Percentiles rank a stretch among this genome's conserved stretches.
Conservation (phyloP, 1,140 invertebrate genomes). For the Rhynchophorus ferrugineus region DNA sequence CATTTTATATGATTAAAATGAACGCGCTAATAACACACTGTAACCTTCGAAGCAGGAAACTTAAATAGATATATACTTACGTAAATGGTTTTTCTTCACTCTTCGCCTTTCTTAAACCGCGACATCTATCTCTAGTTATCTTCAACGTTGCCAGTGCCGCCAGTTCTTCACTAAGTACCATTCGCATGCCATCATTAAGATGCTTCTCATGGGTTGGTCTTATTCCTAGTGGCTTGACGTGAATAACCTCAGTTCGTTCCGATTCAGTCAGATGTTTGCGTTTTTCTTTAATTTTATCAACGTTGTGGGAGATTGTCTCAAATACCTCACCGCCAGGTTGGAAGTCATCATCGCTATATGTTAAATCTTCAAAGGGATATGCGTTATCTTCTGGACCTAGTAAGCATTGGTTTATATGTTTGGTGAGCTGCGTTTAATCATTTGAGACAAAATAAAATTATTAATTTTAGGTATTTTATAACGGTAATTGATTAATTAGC, state of each 20-base stretch:
- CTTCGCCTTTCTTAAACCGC: conserved; percentile 12
- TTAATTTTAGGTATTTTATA: no score
- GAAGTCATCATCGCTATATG: conserved; percentile 16
- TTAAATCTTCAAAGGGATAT: not conserved
- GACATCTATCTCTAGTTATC: conserved; percentile 17
- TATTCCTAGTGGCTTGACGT: conserved; percentile 1
- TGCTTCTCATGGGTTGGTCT: conserved; percentile 6
- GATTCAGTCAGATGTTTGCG: not conserved
- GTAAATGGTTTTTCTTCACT: conserved; percentile 13
- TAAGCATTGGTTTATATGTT: not conserved
- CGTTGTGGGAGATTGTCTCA: conserved; percentile 9
- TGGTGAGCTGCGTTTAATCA: no score
- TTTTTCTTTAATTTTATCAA: conserved; percentile 12
- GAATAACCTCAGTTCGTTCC: not conserved
- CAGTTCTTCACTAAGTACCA: conserved; percentile 14
- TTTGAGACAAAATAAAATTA: no score
- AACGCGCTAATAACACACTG: no score
- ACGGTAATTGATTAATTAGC: no score
- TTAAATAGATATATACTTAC: no score
- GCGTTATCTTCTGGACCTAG: conserved; percentile 16
- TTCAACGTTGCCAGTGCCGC: conserved; percentile 21
- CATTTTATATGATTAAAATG: no score
- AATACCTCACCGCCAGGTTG: conserved; percentile 15
- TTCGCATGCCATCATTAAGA: conserved; percentile 2
- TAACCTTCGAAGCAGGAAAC: no score